A percentile compares a stretch with the other conserved stretches of the same genome.
phyloP scores from a whole-genome alignment of 2,888 invertebrate species.

The Cryptocephalus moraei region DNA sequence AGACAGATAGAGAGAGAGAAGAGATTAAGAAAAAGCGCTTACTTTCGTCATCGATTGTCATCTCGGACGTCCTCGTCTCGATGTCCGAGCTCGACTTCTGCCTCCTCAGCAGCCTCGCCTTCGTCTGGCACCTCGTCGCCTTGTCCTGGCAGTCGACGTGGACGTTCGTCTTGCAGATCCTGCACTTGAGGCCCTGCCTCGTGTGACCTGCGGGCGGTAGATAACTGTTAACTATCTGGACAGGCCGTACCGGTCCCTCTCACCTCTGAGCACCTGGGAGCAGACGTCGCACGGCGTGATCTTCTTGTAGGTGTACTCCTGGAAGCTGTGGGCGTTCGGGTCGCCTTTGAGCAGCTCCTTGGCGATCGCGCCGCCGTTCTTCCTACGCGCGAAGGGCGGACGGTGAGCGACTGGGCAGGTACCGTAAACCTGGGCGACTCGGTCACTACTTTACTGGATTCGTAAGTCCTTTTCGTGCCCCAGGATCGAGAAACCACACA shows the following conservation, averaged over 20 bases:
- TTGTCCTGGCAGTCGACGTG: conserved; percentile 83
- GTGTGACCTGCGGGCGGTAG: conserved; percentile 92
- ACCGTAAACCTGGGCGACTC: too few relatives aligned
- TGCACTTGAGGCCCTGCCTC: conserved; percentile 80
- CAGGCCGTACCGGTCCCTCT: too few relatives aligned
- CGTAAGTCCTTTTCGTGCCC: too few relatives aligned
- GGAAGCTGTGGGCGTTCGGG: conserved; percentile 73
- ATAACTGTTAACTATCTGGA: too few relatives aligned
- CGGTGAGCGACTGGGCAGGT: too few relatives aligned
- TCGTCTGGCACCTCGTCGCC: conserved; percentile 75
- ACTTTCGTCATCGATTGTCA: conserved; percentile 69
- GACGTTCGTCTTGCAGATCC: conserved; percentile 84
- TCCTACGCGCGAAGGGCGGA: conserved; percentile 38
- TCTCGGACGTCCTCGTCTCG: conserved; percentile 58
- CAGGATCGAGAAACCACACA: too few relatives aligned
- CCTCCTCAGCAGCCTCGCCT: conserved; percentile 70
- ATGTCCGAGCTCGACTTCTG: conserved; percentile 85
- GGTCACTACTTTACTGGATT: too few relatives aligned
- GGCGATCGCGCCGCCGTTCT: conserved; percentile 58
- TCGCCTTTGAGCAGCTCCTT: conserved; percentile 50
- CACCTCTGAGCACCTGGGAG: conserved; percentile 84
- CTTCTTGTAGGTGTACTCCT: conserved; percentile 92
- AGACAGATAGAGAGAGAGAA: too few relatives aligned
- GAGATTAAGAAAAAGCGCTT: too few relatives aligned
- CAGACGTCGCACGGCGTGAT: conserved; percentile 92